Evolutionary conservation across 2,888 invertebrate species (phyloP).

Genomic region (Rosalia funebris): DNA sequence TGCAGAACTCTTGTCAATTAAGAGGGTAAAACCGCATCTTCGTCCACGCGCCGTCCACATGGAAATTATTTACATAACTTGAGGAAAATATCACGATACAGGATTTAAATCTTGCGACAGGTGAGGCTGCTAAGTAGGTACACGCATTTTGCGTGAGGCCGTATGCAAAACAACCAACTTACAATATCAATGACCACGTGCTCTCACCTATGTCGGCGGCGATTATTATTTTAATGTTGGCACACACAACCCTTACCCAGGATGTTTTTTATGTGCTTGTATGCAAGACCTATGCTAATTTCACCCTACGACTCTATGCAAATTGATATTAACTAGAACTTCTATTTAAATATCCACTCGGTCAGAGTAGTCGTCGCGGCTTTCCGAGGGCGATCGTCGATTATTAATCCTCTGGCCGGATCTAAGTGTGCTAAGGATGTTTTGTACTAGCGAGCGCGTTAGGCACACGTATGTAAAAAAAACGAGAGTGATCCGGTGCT

Average conservation of each 20-base stretch:
- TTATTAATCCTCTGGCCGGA: slow-evolving; percentile 9
- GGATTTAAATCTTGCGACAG: slow-evolving; percentile 25
- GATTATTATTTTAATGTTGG: slow-evolving; percentile 41
- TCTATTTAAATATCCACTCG: slow-evolving; percentile 32
- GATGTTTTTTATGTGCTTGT: slow-evolving; percentile 38
- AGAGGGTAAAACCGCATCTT: not conserved
- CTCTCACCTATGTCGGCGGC: slow-evolving; percentile 24
- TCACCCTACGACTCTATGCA: slow-evolving; percentile 40
- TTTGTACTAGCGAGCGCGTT: slow-evolving; percentile 24
- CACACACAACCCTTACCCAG: slow-evolving; percentile 42
- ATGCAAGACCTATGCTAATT: slow-evolving; percentile 48
- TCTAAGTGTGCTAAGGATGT: slow-evolving; percentile 31
- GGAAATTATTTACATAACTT: slow-evolving; percentile 18
- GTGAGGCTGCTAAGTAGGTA: slow-evolving; percentile 30
- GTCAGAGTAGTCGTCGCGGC: slow-evolving; percentile 21
- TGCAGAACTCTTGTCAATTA: not conserved
- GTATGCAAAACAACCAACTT: slow-evolving; percentile 39
- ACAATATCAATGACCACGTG: slow-evolving; percentile 45
- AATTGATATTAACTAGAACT: slow-evolving; percentile 36
- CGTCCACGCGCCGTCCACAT: slow-evolving; percentile 12
- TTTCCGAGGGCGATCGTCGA: not conserved
- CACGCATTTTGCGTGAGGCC: slow-evolving; percentile 35
- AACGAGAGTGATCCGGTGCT: slow-evolving; percentile 29
- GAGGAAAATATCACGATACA: not conserved
- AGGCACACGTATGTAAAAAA: slow-evolving; percentile 29